Base-by-base conservation (phyloP, 2,113 vertebrate genomes). In the Ptyas mucosa region DNA sequence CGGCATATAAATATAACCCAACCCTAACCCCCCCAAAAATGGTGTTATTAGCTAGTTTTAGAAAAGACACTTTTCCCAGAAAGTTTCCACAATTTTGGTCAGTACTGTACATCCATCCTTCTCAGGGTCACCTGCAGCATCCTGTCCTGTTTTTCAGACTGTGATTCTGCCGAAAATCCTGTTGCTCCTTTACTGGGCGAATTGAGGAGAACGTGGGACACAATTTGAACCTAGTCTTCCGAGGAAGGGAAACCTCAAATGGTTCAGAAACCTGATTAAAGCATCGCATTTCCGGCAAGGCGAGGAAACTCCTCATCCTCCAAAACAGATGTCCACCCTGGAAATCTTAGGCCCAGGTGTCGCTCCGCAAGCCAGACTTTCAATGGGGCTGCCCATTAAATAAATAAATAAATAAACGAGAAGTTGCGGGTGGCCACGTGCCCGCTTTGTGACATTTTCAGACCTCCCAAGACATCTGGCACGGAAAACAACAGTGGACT, bases 351-450 rank as follows among this genome's bases (percentile, higher is more conserved):
- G 64, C 6, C 64, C 64, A 8, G 64, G n/a, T 75, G 29, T 34
- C 0, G 14, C 14, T 34, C 14, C 29, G 1, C 6, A 1, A n/a
- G n/a, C 5, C n/a, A 75, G 64, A 1, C 14, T n/a, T 75, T 8
- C 2, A 34, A 18, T 34, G n/a, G 64, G n/a, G 64, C 64, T 75
- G 64, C 64, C n/a, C 64, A 34, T 69, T 49, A 49, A 24, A 24
- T 10, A 58, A 61, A 58, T 10, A 26, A 58, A 58, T 0, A 64
- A 75, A 75, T 18, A 75, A 75, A 7, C 1, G 6, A 18, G n/a
- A 1, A 7, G 15, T n/a, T 75, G n/a, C 0, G 6, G 14, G 34
- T 34, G 64, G 64, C 64, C 64, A 8, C n/a, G 5, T 34, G n/a
- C 64, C 64, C 64, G 18, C 2, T 75, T 20, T 34, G 64, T 75